Conservation (phyloP, 2,113 vertebrate species). For the Pogonocichla stellata region DNA sequence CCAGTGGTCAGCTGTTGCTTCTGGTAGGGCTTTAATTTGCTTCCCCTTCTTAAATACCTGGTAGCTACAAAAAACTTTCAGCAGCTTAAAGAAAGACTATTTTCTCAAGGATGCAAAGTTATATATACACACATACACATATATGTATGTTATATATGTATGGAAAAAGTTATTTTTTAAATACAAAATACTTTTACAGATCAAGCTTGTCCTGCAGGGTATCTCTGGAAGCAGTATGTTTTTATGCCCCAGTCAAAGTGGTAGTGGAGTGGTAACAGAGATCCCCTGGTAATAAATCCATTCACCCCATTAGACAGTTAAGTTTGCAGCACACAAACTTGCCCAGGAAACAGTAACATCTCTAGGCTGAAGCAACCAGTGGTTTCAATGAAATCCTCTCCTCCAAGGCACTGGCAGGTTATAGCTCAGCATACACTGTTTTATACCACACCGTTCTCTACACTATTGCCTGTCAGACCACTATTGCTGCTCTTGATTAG, state of each 20-base stretch:
- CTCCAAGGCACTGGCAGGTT: not conserved
- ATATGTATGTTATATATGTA: too few species aligned
- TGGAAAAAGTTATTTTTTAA: not conserved
- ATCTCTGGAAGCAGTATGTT: not conserved
- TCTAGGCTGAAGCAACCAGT: not conserved
- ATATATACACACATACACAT: rapidly evolving
- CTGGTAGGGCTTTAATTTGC: not conserved
- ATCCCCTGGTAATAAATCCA: not conserved
- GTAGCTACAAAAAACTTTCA: not conserved
- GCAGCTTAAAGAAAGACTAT: not conserved
- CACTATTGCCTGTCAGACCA: not conserved
- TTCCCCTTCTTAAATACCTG: not conserved
- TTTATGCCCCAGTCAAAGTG: not conserved
- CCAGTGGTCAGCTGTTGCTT: not conserved
- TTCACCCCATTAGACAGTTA: not conserved
- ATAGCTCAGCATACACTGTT: not conserved
- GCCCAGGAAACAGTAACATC: not conserved
- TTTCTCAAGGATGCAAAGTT: not conserved
- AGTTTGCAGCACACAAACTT: not conserved
- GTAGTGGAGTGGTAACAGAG: not conserved
- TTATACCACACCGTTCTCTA: rapidly evolving
- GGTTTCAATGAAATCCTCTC: not conserved
- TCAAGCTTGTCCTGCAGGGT: not conserved
- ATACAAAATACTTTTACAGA: not conserved
- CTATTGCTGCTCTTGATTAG: not conserved